Evolutionary conservation across 2,113 vertebrate genomes (phyloP), one percentile per base, ranked within the genome.

Genomic region (Leptosomus discolor): DNA sequence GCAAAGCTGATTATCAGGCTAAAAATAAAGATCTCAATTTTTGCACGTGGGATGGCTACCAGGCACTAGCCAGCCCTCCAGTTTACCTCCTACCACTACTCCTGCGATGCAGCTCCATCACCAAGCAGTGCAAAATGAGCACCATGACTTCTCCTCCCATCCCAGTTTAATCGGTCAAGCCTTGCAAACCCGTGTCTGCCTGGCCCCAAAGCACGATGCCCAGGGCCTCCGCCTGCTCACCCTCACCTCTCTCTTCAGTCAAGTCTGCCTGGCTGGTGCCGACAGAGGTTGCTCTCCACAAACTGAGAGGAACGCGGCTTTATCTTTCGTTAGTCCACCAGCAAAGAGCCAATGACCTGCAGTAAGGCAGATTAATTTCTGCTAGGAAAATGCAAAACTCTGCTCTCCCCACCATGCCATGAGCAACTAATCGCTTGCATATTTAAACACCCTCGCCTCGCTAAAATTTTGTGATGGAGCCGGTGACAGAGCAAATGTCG

Each of bases 401-500:
- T 92, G 63, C 79, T 92, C 61, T 87, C 63, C 64, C 75, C n/a
- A 36, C 63, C 32, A 61, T 0, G 11, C 92, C 90, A 70, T 2
- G 37, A 83, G 69, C 75, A 65, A 94, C 94, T 87, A 94, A 96
- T 94, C 32, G 22, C 86, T 87, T 94, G 95, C 95, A 97, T 97
- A 94, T 95, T 97, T 95, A 96, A 98, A 96, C 94, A 95, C 91
- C 65, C 87, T 93, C 8, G 87, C 88, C 93, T 96, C 24, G 54
- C 95, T 96, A 89, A 94, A 97, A 97, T 97, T 94, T 92, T 2
- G 20, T 90, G 95, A 97, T 88, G 95, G 96, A 98, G 79, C 79
- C 14, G 11, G 81, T 93, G 96, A 96, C 96, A 97, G 95, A 96
- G 94, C 85, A 86, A 95, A 95, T 97, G 96, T 97, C 96, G 86